Base-by-base conservation (phyloP, 2,113 vertebrate species). In the Addax nasomaculatus region DNA sequence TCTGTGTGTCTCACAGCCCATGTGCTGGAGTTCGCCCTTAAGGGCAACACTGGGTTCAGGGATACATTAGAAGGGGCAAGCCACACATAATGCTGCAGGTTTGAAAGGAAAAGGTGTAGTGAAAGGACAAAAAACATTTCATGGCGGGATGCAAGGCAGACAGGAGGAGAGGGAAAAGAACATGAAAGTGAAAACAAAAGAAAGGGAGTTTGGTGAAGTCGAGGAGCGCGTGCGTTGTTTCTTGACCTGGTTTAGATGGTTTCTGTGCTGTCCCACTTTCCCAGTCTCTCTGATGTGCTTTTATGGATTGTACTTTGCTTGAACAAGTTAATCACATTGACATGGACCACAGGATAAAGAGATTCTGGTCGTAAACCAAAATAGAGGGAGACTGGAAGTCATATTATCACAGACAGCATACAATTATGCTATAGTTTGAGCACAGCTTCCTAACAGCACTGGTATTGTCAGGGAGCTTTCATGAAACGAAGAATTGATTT, bases 281-380 rank as follows among this genome's bases (percentile, higher is more conserved):
- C 85, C 3, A 0, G 84, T 29, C 10, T 57, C 80, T 79, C 83
- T 43, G 23, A 9, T 49, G 91, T 78, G 89, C 89, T 79, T 96
- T 86, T 45, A n/a, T 19, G 88, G 55, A 30, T 25, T 76, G 85
- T 36, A 85, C 19, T 87, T 79, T 84, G 55, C 70, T 81, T 91
- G 19, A 29, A 88, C 33, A 21, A 60, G 58, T 81, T 92, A 84
- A 60, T 49, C 67, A 85, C 7, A 25, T 13, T 62, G 93, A 81
- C 7, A 3, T 0, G 29, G 67, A 57, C 33, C 33, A 84, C 27
- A 30, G 80, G 67, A 51, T 30, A 90, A 29, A 85, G 58, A 62
- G 67, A 85, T 27, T 27, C 76, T 47, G 33, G 47, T 39, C 80
- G 43, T 10, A 83, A 55, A 55, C 12, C 49, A 11, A 62, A 36